Conservation (phyloP, 2,113 vertebrate species). For the Cepphus grylle region DNA sequence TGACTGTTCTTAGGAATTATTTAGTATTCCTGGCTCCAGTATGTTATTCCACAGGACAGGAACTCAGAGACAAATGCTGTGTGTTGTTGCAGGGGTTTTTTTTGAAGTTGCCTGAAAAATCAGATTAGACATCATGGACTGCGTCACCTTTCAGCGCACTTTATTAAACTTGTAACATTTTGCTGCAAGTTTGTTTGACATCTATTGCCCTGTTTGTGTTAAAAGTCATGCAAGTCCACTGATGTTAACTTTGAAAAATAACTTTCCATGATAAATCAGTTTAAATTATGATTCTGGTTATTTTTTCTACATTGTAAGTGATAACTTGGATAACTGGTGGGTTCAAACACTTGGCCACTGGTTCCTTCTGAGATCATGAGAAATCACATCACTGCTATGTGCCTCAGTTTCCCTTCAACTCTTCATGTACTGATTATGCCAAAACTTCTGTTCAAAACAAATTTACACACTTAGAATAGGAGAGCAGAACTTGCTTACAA, state of each 20-base stretch:
- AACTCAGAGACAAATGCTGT: not conserved
- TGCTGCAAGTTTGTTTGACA: not conserved
- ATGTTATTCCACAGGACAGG: not conserved
- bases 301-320: not conserved
- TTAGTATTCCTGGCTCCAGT: conserved; percentile 14
- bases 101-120: not conserved
- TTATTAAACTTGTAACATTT: not conserved
- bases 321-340: not conserved
- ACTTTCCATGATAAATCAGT: not conserved
- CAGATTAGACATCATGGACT: not conserved
- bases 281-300: not conserved
- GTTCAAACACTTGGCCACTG: not conserved
- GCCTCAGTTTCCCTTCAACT: not conserved
- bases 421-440: not conserved
- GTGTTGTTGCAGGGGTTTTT: not conserved
- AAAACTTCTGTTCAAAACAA: not conserved
- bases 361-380: not conserved
- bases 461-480: not conserved
- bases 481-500: not conserved
- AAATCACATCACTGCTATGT: not conserved
- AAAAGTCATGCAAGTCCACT: not conserved
- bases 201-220: not conserved
- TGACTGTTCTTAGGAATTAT: not conserved
- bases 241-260: not conserved
- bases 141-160: not conserved